phyloP scores from a whole-genome alignment of 2,113 vertebrate species.

The Myanophis thanlyinensis region DNA sequence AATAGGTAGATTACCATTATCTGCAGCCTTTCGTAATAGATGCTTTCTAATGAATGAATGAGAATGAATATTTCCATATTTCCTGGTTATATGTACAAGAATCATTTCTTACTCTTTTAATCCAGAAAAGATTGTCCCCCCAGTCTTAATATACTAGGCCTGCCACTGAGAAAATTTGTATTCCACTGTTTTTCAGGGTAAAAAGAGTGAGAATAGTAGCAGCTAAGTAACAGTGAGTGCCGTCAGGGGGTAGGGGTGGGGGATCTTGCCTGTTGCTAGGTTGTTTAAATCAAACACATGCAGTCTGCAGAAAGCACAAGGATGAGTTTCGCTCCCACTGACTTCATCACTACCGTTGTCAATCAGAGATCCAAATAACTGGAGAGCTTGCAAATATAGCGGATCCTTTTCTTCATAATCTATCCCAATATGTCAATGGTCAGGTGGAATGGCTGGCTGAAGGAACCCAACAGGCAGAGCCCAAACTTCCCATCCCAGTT shows the following conservation, averaged over 20 bases:
- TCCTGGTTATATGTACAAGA: conserved; percentile 44
- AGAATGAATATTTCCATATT: conserved; percentile 44
- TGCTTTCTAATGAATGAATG: conserved; percentile 55
- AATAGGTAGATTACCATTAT: conserved; percentile 17
- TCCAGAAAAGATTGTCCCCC: conserved; percentile 9
- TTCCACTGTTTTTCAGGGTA: not conserved
- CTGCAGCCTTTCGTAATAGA: conserved; percentile 54
- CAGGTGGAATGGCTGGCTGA: not conserved
- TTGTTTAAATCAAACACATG: not conserved
- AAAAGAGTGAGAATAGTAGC: no score
- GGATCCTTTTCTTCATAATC: not conserved
- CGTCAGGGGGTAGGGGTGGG: not conserved
- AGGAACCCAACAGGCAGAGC: not conserved
- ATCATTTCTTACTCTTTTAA: conserved; percentile 39
- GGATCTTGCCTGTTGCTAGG: not conserved
- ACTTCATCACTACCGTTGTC: not conserved
- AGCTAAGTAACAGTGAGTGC: not conserved
- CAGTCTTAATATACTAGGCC: conserved; percentile 4
- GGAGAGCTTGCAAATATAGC: not conserved
- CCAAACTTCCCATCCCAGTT: not conserved
- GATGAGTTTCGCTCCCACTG: not conserved
- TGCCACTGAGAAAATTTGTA: not conserved
- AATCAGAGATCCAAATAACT: not conserved
- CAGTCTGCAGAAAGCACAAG: not conserved
- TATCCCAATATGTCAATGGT: not conserved